These are phyloP conservation scores for Hepsetus odoe DNA, from an alignment of 2,113 vertebrate species.

Conservation along the genomic window DNA sequence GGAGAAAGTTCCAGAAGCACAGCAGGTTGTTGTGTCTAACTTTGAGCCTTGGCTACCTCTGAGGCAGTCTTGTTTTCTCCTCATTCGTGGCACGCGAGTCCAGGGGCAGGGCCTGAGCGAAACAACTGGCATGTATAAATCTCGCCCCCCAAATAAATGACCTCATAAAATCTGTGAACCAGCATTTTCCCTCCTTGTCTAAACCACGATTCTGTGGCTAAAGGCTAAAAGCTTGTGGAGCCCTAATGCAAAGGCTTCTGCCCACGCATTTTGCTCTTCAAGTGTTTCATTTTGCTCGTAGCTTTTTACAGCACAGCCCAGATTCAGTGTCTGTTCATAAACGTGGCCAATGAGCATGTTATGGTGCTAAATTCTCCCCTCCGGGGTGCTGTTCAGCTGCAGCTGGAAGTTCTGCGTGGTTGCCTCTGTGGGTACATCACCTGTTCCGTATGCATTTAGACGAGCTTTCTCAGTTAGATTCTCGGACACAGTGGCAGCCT, in stretches of 20 bases:
- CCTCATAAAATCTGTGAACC: conserved; percentile 68
- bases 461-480: conserved; percentile 28
- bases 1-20: conserved; percentile 60
- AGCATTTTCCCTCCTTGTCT: conserved; percentile 16
- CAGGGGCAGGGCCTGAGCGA: conserved; percentile 65
- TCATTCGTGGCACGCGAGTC: conserved; percentile 71
- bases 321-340: conserved; percentile 10
- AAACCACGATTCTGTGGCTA: conserved; percentile 31
- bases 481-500: conserved; percentile 58
- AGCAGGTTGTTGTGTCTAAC: conserved; percentile 61
- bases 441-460: conserved; percentile 43
- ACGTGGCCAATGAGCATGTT: conserved; percentile 19
- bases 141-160: conserved; percentile 69
- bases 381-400: conserved; percentile 19
- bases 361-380: background rate
- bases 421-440: conserved; percentile 17
- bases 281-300: conserved; percentile 25
- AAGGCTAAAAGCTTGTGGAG: conserved; percentile 36
- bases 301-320: background rate
- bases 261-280: background rate
- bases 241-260: conserved; percentile 8
- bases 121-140: conserved; percentile 66
- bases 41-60: conserved; percentile 60
- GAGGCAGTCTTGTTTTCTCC: conserved; percentile 69
- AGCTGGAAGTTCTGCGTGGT: conserved; percentile 11